A percentile compares a stretch with the other conserved stretches of the same genome.
These are phyloP conservation scores for Thomomys bottae DNA, from an alignment of 2,113 vertebrate species.

Conservation along the genomic window DNA sequence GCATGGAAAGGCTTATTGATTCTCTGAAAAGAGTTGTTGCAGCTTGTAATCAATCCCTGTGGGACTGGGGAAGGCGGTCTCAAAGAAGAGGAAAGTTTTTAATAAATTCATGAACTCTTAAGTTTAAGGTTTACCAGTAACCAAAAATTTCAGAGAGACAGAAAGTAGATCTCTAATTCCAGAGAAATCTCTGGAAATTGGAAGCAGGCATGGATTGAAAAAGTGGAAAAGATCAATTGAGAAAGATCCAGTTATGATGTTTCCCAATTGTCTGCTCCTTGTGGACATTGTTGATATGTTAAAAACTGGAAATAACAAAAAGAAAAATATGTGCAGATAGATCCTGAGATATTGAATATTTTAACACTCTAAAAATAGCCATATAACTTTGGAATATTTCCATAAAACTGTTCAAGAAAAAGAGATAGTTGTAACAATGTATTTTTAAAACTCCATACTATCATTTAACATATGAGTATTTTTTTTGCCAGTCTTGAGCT, in stretches of 20 bases:
- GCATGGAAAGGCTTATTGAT: neutral
- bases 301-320: conserved; percentile 4
- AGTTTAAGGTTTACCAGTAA: neutral
- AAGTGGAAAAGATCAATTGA: rapidly evolving
- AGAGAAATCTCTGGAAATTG: neutral
- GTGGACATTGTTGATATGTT: neutral
- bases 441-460: neutral
- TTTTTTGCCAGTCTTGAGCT: too few species aligned
- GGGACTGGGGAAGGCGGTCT: rapidly evolving
- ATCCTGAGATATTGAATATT: neutral
- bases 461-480: neutral
- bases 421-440: neutral
- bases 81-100: neutral
- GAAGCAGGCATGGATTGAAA: neutral
- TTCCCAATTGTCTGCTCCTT: neutral
- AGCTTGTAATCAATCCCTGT: neutral
- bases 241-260: neutral
- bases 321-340: neutral
- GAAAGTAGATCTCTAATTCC: neutral
- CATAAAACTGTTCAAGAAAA: neutral
- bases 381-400: neutral
- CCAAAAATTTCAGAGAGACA: neutral
- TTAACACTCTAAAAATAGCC: neutral
- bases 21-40: neutral
- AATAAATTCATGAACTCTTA: neutral